These are phyloP conservation scores for Anoncus sp. DNA, from an alignment of 2,888 invertebrate species.

Conservation along the genomic window DNA sequence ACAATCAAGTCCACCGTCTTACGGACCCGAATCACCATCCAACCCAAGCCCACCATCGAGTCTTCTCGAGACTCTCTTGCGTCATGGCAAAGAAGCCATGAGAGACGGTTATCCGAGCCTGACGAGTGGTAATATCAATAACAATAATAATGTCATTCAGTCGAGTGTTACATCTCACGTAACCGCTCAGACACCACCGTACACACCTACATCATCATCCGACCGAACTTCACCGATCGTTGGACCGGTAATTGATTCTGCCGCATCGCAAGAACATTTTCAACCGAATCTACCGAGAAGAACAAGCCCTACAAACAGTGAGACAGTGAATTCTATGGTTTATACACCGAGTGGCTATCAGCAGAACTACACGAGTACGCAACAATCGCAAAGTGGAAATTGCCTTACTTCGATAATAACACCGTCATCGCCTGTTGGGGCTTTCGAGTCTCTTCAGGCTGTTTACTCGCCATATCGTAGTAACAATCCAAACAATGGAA, in stretches of 20 bases:
- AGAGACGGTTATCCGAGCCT: constrained; percentile 64
- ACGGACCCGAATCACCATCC: constrained; percentile 44
- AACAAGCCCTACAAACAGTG: constrained; percentile 53
- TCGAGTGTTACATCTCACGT: constrained; percentile 58
- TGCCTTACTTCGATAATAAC: constrained; percentile 59
- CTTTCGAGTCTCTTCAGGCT: constrained; percentile 61
- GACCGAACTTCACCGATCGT: constrained; percentile 71
- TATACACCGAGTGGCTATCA: constrained; percentile 56
- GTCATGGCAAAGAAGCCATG: constrained; percentile 74
- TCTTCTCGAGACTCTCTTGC: constrained; percentile 73
- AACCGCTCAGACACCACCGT: constrained; percentile 73
- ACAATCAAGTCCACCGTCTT: constrained; percentile 58
- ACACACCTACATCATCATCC: constrained; percentile 72
- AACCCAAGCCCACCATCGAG: constrained; percentile 62
- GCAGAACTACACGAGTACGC: constrained; percentile 56
- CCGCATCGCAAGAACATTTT: constrained; percentile 64
- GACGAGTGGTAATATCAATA: constrained; percentile 45
- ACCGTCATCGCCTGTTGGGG: constrained; percentile 56
- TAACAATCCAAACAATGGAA: constrained; percentile 66
- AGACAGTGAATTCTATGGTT: constrained; percentile 55
- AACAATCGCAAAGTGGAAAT: constrained; percentile 58
- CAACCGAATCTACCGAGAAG: constrained; percentile 47
- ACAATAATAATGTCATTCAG: constrained; percentile 46
- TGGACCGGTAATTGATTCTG: constrained; percentile 63
- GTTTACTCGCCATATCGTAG: constrained; percentile 62